These are phyloP conservation scores for Tapirus indicus DNA, from an alignment of 2,797 vertebrate genomes.

Conservation along the genomic window DNA sequence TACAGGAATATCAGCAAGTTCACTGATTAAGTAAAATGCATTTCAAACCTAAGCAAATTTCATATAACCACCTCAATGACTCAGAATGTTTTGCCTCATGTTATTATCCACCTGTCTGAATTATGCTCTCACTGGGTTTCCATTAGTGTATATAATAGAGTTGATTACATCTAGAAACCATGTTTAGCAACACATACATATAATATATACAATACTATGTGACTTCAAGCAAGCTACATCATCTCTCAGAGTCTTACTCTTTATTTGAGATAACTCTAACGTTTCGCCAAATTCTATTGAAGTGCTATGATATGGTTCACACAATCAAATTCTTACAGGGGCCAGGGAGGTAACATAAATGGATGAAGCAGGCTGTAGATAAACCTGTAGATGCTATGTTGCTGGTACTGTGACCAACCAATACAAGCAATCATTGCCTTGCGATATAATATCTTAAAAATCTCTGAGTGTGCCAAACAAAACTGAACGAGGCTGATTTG, in stretches of 20 bases:
- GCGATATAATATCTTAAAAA: neutral
- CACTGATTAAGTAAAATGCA: conserved; percentile 9
- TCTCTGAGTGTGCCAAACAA: neutral
- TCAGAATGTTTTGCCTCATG: neutral
- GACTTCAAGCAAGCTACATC: neutral
- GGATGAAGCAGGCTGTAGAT: neutral
- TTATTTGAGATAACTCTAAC: neutral
- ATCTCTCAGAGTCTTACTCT: neutral
- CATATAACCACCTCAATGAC: neutral
- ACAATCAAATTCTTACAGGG: neutral
- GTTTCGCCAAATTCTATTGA: neutral
- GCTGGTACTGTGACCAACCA: neutral
- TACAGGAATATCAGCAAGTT: neutral
- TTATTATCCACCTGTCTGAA: neutral
- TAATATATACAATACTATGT: neutral
- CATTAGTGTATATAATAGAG: neutral
- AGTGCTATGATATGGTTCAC: neutral
- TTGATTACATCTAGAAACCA: neutral
- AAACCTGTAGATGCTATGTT: neutral
- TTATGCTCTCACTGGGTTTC: neutral
- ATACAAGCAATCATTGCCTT: neutral
- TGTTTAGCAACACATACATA: neutral
- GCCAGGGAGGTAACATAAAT: neutral
- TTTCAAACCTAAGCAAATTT: neutral
- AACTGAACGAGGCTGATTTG: neutral